A percentile compares a stretch with the other conserved stretches of the same genome.
Evolutionary conservation across 2,797 vertebrate species (phyloP).

Genomic region (Enteromius viviparus): DNA sequence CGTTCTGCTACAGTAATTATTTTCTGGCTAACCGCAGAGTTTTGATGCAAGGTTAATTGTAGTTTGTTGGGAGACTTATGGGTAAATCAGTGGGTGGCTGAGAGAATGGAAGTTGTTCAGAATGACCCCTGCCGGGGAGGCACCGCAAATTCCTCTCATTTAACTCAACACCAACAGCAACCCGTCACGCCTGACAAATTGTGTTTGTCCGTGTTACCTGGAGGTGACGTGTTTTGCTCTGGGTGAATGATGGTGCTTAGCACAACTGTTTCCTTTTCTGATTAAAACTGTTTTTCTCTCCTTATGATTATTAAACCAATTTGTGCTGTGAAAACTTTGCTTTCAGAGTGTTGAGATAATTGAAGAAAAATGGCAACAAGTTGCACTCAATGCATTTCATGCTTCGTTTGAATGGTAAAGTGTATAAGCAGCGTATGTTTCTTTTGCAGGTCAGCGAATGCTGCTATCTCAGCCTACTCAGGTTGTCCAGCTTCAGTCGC

Average conservation of each 20-base stretch:
- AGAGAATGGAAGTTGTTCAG: constrained; percentile 17
- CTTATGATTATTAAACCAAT: constrained; percentile 48
- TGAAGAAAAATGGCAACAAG: constrained; percentile 25
- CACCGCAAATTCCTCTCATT: constrained; percentile 18
- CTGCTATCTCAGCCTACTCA: constrained; percentile 82
- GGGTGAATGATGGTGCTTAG: constrained; percentile 60
- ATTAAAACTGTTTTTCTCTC: constrained; percentile 23
- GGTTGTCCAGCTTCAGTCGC: constrained; percentile 85
- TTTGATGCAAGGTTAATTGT: constrained; percentile 20
- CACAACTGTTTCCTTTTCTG: constrained; percentile 43
- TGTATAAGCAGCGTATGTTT: not conserved
- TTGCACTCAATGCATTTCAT: not conserved
- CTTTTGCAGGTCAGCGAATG: constrained; percentile 77
- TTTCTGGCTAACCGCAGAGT: constrained; percentile 4
- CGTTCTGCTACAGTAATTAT: constrained; percentile 17
- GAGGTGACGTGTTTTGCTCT: constrained; percentile 42
- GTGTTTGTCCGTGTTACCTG: constrained; percentile 28
- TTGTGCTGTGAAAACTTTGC: constrained; percentile 61
- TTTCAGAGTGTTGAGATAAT: constrained; percentile 62
- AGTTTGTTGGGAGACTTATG: constrained; percentile 30
- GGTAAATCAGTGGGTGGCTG: constrained; percentile 26
- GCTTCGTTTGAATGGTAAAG: not conserved
- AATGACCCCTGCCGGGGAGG: constrained; percentile 20
- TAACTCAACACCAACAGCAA: constrained; percentile 35
- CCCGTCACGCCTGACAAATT: constrained; percentile 39